Base-by-base conservation (phyloP, 1,140 invertebrate genomes). In the Cyrtorhinus lividipennis region DNA sequence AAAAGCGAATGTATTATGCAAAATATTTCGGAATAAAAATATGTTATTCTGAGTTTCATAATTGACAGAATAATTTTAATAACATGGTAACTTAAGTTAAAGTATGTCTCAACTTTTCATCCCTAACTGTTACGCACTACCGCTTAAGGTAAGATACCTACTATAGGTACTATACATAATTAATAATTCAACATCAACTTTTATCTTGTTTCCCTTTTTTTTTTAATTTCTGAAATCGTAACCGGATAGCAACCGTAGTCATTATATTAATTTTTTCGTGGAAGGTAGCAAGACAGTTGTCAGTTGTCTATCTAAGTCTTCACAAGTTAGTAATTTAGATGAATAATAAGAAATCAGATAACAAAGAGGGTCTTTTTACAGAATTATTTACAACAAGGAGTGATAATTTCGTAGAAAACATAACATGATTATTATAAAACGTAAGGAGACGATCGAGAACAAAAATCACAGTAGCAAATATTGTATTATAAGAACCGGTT, bases 11-110 rank as follows among this genome's bases (percentile, higher is more conserved):
- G 30, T 8, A 38, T 53, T 53, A 53, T 53, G 48, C 10, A 53
- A 53, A 53, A 53, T 53, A 53, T 53, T 53, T 53, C 48, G 18
- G 48, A 20, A 53, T 53, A 53, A 53, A 53, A 53, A 53, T 53
- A 53, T 53, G 20, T 15, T 53, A 53, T 53, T 53, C 20, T 53
- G 48, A 53, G 48, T 53, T 53, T 53, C 48, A 22, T 53, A 53
- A 53, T 53, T 53, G 48, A 53, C 48, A 22, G 48, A 38, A 38
- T 38, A 38, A n/a, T 38, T 38, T 38, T 38, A 38, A 38, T 38
- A 38, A 38, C 30, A 38, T 38, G 30, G 30, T 38, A 38, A 38
- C 30, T 38, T 38, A 15, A 8, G 30, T 38, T 15, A 38, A 38
- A 8, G 30, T 38, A 38, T 38, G 30, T 38, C 30, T 38, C 30